Conservation (phyloP, 2,888 invertebrate species). For the Ichneumoninae sp. region DNA sequence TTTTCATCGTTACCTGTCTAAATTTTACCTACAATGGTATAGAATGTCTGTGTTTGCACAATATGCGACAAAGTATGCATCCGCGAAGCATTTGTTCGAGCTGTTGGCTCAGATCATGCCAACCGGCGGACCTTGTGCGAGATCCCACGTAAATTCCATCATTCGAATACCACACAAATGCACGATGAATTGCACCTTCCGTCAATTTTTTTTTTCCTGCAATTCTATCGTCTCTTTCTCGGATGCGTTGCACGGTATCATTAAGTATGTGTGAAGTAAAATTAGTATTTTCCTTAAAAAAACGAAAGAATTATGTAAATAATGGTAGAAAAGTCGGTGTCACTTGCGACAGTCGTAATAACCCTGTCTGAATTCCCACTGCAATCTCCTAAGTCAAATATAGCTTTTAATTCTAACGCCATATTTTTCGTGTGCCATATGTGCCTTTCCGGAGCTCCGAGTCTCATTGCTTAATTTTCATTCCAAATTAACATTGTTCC, state of each 20-base stretch:
- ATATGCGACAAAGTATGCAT: not conserved
- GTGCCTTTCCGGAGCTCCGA: conserved; percentile 5
- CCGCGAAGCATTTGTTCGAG: conserved; percentile 42
- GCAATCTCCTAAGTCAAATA: conserved; percentile 2
- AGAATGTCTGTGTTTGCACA: conserved; percentile 2
- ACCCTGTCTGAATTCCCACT: conserved; percentile 1
- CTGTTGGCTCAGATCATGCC: conserved; percentile 31
- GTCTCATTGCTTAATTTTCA: conserved; percentile 17
- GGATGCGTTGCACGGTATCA: not conserved
- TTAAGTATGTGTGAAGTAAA: conserved; percentile 1
- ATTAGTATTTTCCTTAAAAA: conserved; percentile 19
- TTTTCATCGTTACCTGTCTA: not conserved
- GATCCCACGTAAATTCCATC: conserved; percentile 79
- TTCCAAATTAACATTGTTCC: conserved; percentile 32
- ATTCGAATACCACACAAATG: conserved; percentile 71
- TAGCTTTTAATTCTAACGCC: conserved; percentile 9
- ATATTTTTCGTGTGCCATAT: conserved; percentile 6
- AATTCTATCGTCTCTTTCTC: not conserved
- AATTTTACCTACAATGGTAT: not conserved
- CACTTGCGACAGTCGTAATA: not conserved
- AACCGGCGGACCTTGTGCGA: conserved; percentile 73
- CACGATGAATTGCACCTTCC: conserved; percentile 41
- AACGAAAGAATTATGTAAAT: conserved; percentile 3
- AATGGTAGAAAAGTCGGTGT: not conserved
- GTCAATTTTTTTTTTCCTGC: conserved; percentile 11